A percentile compares a stretch with the other conserved stretches of the same genome.
phyloP scores from a whole-genome alignment of 1,140 invertebrate genomes.

The Drosophila subobscura region DNA sequence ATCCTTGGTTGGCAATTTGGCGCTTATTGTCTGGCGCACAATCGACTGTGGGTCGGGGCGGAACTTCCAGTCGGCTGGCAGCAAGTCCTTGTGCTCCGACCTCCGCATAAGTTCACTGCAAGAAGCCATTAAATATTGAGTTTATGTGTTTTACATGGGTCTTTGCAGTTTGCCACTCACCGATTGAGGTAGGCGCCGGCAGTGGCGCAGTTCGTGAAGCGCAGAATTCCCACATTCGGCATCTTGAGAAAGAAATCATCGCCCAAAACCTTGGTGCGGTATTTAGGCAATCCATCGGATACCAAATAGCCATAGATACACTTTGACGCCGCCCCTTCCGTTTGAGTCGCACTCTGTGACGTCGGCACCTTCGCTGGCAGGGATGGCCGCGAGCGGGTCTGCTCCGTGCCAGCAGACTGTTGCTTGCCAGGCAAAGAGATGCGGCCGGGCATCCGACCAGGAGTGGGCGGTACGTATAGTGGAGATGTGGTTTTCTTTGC shows the following conservation, averaged over 20 bases:
- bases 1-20: constrained; percentile 21
- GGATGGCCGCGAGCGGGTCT: constrained; percentile 3
- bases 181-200: constrained; percentile 48
- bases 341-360: too few relatives aligned
- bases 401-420: background rate
- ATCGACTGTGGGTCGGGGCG: constrained; percentile 10
- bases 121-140: background rate
- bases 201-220: constrained; percentile 26
- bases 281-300: constrained; percentile 48
- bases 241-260: constrained; percentile 50
- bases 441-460: background rate
- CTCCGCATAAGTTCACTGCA: constrained; percentile 26
- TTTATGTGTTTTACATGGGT: too few relatives aligned
- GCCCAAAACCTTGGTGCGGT: constrained; percentile 38
- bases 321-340: background rate
- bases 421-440: constrained; percentile 5
- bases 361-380: constrained; percentile 5
- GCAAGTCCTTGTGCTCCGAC: background rate
- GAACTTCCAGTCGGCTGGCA: constrained; percentile 62
- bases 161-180: constrained; percentile 21
- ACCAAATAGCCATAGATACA: constrained; percentile 46
- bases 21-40: constrained; percentile 9
- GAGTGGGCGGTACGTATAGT: too few relatives aligned
- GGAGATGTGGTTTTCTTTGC: background rate
- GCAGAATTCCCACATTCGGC: constrained; percentile 36